Evolutionary conservation across 2,113 vertebrate genomes (phyloP), one percentile per base, ranked within the genome.

Genomic region (Euleptes europaea): DNA sequence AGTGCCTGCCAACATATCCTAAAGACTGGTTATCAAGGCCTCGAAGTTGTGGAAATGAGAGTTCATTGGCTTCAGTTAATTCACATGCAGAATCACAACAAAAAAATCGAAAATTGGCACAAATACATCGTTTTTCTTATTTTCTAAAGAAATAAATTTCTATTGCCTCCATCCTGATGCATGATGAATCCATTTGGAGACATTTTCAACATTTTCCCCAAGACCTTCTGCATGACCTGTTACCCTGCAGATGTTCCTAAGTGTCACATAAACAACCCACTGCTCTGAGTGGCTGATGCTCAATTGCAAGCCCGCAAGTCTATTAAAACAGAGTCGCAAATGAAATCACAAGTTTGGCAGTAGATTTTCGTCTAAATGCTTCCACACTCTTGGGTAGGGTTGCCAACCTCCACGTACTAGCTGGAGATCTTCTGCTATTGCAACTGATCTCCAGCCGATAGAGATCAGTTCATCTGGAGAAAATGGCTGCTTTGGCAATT

Each of bases 271-370:
- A 93, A 92, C 73, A 89, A 88, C 75, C 75, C 42, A 90, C 84
- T 78, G 91, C 0, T 38, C 91, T 89, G 92, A 9, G 85, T n/a
- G 77, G 88, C 91, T 93, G 94, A 92, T 91, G 86, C 93, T 90
- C 85, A 71, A 86, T 90, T 14, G 66, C 91, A 87, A 85, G 63
- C 88, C 88, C 31, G 78, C 66, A 31, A 88, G 91, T 1, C n/a
- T 40, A 51, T 83, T 89, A 90, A 91, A 89, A 92, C 90, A 91
- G 92, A 93, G 89, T 80, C 57, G 90, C 89, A 86, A 93, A 86
- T 33, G 83, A 80, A 92, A 87, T 79, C 51, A 0, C 90, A 78
- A 77, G 0, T n/a, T 9, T 90, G 88, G 91, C 90, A 84, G 90
- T 75, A 1, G 14, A 77, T 74, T 84, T 23, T 65, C 47, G 86